Percentiles rank a stretch among this genome's conserved stretches.
These are phyloP conservation scores for Drosophila varians DNA, from an alignment of 1,140 invertebrate genomes.

Conservation along the genomic window DNA sequence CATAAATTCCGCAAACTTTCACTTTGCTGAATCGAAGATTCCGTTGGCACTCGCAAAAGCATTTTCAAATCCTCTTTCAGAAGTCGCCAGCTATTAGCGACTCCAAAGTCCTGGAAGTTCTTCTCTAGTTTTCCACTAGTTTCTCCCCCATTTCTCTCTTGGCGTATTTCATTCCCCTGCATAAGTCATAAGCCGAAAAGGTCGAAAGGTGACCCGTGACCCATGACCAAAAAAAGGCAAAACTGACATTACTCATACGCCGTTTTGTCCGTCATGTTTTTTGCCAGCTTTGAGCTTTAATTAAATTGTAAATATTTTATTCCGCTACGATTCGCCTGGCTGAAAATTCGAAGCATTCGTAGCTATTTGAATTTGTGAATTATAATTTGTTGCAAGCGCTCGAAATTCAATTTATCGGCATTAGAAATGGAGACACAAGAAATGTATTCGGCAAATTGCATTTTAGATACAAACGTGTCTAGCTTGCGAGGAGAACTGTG, in stretches of 20 bases:
- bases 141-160: not conserved
- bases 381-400: slow-evolving; percentile 23
- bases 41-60: not conserved
- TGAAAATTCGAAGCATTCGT: slow-evolving; percentile 44
- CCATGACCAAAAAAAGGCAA: not conserved
- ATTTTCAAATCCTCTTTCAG: not conserved
- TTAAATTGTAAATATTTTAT: slow-evolving; percentile 79
- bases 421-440: slow-evolving; percentile 3
- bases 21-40: slow-evolving; percentile 6
- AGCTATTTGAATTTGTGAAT: slow-evolving; percentile 40
- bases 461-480: not conserved
- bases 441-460: slow-evolving; percentile 17
- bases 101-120: slow-evolving; percentile 6
- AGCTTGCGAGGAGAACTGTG: not conserved
- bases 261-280: slow-evolving; percentile 37
- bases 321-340: not conserved
- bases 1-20: slow-evolving; percentile 1
- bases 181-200: slow-evolving; percentile 35
- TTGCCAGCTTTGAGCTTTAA: slow-evolving; percentile 71
- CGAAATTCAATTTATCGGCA: slow-evolving; percentile 32
- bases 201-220: slow-evolving; percentile 15
- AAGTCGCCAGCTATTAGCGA: slow-evolving; percentile 2
- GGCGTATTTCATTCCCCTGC: slow-evolving; percentile 2
- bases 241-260: slow-evolving; percentile 33
- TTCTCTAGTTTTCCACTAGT: not conserved